Evolutionary conservation across 2,113 vertebrate species (phyloP).

Genomic region (Benitochromis conjunctus): DNA sequence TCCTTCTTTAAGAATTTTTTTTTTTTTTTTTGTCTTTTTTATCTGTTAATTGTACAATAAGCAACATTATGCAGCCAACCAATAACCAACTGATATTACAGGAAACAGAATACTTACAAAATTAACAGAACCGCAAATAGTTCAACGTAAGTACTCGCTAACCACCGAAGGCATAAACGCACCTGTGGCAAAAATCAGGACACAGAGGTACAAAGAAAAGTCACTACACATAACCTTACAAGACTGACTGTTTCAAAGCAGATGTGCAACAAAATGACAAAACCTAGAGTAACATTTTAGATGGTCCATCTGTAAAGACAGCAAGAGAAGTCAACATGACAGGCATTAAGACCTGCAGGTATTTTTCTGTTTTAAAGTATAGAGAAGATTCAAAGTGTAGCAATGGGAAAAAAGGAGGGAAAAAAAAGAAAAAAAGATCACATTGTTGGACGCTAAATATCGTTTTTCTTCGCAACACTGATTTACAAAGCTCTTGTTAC

Average conservation of each 20-base stretch:
- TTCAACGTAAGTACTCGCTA: constrained; percentile 68
- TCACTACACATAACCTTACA: constrained; percentile 80
- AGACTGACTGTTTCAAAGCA: constrained; percentile 84
- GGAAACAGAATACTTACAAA: constrained; percentile 83
- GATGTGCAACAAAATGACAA: constrained; percentile 79
- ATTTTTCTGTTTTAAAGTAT: constrained; percentile 86
- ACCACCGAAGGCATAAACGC: constrained; percentile 73
- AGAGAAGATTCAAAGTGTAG: constrained; percentile 87
- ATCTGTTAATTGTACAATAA: constrained; percentile 94
- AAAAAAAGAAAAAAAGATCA: constrained; percentile 76
- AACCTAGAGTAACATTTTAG: constrained; percentile 85
- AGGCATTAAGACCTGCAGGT: constrained; percentile 83
- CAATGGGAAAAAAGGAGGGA: constrained; percentile 58
- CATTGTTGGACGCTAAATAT: constrained; percentile 90
- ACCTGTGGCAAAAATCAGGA: constrained; percentile 76
- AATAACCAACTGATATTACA: constrained; percentile 85
- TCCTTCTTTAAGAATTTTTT: constrained; percentile 92
- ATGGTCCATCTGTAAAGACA: constrained; percentile 86
- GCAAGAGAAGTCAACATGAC: constrained; percentile 83
- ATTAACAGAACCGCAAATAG: constrained; percentile 74
- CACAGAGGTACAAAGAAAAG: constrained; percentile 65
- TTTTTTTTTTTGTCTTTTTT: constrained; percentile 82
- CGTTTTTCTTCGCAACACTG: constrained; percentile 88
- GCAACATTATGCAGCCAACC: constrained; percentile 88
- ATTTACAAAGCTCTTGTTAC: constrained; percentile 88